These are phyloP conservation scores for Mactromeris polynyma DNA, from an alignment of 2,888 invertebrate species.

Conservation along the genomic window DNA sequence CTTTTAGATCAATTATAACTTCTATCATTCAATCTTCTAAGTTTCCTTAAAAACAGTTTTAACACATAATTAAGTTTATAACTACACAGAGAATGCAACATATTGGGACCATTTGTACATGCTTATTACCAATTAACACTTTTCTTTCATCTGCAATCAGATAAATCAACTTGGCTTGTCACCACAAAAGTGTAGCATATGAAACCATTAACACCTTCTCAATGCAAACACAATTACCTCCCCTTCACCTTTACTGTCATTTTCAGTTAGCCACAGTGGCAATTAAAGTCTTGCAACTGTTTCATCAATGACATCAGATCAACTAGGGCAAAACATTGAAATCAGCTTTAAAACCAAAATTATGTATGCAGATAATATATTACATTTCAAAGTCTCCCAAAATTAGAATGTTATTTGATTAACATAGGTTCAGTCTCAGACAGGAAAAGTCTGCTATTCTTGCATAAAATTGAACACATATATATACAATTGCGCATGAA, in stretches of 20 bases:
- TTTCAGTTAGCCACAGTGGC: neutral
- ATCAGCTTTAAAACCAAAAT: neutral
- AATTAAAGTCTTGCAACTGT: neutral
- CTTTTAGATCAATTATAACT: constrained; percentile 6
- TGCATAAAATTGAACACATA: too few species aligned
- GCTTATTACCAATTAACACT: constrained; percentile 31
- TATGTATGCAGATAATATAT: neutral
- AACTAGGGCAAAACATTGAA: neutral
- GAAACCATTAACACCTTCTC: constrained; percentile 8
- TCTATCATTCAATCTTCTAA: neutral
- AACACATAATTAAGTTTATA: neutral
- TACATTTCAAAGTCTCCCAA: neutral
- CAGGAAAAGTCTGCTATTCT: too few species aligned
- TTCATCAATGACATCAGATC: neutral
- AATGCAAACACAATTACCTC: constrained; percentile 36
- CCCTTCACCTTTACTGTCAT: constrained; percentile 34
- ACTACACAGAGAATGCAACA: constrained; percentile 20
- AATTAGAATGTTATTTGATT: neutral
- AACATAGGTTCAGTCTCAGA: too few species aligned
- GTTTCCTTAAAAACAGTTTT: constrained; percentile 11
- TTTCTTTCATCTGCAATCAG: constrained; percentile 49
- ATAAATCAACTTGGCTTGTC: constrained; percentile 50
- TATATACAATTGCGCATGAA: too few species aligned
- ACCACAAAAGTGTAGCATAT: constrained; percentile 35
- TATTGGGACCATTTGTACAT: constrained; percentile 32